These are phyloP conservation scores for Axinella damicornis DNA, from an alignment of 37 sponge, comb jelly and placozoan genomes.

Conservation along the genomic window DNA sequence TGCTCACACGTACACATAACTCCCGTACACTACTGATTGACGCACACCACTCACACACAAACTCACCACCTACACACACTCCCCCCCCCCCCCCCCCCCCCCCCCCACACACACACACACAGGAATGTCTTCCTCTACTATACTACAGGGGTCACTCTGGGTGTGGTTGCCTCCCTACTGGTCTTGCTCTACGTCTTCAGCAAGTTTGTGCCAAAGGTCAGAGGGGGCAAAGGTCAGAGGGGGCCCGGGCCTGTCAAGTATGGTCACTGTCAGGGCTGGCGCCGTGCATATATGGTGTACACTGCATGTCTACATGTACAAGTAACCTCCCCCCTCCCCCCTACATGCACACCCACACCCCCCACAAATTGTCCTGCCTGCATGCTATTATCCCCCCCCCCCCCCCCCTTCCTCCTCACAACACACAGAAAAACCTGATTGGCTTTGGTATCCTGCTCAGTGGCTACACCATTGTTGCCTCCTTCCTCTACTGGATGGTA, in stretches of 20 bases:
- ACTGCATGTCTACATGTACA: background rate
- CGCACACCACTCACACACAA: background rate
- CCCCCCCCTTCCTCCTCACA: background rate
- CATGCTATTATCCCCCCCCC: background rate
- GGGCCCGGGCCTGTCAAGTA: background rate
- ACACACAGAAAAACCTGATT: slow-evolving; percentile 33
- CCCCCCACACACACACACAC: background rate
- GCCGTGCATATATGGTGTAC: too few relatives aligned
- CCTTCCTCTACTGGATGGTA: slow-evolving; percentile 49
- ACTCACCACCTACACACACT: background rate
- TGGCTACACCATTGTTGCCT: slow-evolving; percentile 45
- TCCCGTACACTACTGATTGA: background rate
- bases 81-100: background rate
- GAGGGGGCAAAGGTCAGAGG: background rate
- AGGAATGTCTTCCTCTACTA: slow-evolving; percentile 72
- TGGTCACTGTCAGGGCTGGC: too few relatives aligned
- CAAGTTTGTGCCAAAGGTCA: slow-evolving; percentile 67
- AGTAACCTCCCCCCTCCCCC: background rate
- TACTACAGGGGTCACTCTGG: slow-evolving; percentile 54
- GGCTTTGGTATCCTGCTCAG: slow-evolving; percentile 54
- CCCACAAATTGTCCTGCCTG: background rate
- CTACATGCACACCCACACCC: background rate
- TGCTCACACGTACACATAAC: background rate
- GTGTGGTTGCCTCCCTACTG: slow-evolving; percentile 71
- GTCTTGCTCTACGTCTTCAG: slow-evolving; percentile 73